Evolutionary conservation across 2,113 vertebrate genomes (phyloP).

Genomic region (Thunnus maccoyii): DNA sequence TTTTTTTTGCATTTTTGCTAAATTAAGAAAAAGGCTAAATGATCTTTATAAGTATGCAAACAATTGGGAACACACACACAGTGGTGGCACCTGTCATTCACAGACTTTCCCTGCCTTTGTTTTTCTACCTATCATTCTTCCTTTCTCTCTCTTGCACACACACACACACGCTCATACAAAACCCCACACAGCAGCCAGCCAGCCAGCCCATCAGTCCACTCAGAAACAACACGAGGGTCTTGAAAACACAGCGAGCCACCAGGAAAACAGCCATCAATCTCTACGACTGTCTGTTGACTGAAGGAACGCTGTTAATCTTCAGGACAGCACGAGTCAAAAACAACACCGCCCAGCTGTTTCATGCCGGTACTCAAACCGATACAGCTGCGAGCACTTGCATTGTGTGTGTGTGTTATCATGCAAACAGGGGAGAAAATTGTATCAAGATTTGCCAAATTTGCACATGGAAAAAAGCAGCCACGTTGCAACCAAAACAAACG

Average conservation of each 20-base stretch:
- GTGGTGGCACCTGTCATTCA: background rate
- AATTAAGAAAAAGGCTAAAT: too few relatives aligned
- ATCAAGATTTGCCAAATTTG: slow-evolving; percentile 13
- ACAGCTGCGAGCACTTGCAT: slow-evolving; percentile 59
- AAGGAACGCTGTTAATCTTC: slow-evolving; percentile 57
- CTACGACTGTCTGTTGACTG: slow-evolving; percentile 48
- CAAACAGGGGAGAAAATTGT: slow-evolving; percentile 14
- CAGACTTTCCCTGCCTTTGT: background rate
- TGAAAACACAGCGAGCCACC: slow-evolving; percentile 63
- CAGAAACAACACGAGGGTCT: slow-evolving; percentile 54
- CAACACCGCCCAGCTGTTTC: slow-evolving; percentile 56
- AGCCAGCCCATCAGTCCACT: slow-evolving; percentile 37
- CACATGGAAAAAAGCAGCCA: background rate
- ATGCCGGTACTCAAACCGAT: slow-evolving; percentile 42
- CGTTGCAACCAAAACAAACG: too few relatives aligned
- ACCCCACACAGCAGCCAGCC: slow-evolving; percentile 32
- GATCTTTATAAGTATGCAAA: background rate
- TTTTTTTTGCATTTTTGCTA: too few relatives aligned
- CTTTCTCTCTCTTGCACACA: background rate
- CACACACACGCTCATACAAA: slow-evolving; percentile 14
- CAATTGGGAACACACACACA: background rate
- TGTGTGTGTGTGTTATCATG: slow-evolving; percentile 25
- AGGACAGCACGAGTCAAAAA: slow-evolving; percentile 59
- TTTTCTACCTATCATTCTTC: slow-evolving; percentile 10
- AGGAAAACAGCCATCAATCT: slow-evolving; percentile 75